Evolutionary conservation across 2,113 vertebrate species (phyloP).

Genomic region (Felis chaus): DNA sequence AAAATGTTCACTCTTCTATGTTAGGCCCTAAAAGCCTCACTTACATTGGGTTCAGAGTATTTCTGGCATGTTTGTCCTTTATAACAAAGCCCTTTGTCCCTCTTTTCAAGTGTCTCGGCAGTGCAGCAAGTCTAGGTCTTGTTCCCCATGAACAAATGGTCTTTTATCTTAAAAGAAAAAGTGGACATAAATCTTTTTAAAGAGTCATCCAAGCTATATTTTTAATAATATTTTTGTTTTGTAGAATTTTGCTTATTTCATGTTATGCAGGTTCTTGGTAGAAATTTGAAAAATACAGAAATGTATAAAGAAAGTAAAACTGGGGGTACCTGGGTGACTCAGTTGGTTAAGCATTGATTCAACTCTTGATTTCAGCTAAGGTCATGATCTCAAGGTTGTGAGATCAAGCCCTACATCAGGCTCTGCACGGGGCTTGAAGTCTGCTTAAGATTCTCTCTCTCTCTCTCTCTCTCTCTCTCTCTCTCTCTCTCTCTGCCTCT

Average conservation of each 20-base stretch:
- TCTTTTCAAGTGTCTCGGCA: neutral
- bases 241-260: neutral
- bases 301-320: neutral
- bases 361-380: too few relatives aligned
- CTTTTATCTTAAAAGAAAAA: neutral
- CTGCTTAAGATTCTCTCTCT: too few relatives aligned
- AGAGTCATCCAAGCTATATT: neutral
- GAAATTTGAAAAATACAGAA: conserved; percentile 35
- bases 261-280: neutral
- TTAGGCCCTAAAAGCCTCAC: neutral
- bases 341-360: too few relatives aligned
- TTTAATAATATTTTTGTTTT: conserved; percentile 19
- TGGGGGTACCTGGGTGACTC: too few relatives aligned
- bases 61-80: neutral
- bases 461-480: too few relatives aligned
- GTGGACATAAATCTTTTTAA: neutral
- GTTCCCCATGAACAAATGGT: neutral
- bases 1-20: conserved; percentile 3
- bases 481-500: too few relatives aligned
- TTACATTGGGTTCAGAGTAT: neutral
- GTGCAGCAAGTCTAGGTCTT: neutral
- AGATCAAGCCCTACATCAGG: too few relatives aligned
- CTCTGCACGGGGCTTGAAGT: too few relatives aligned
- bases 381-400: too few relatives aligned
- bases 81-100: neutral